Conservation (phyloP, 2,797 vertebrate species). For the Acrocephalus scirpaceus region DNA sequence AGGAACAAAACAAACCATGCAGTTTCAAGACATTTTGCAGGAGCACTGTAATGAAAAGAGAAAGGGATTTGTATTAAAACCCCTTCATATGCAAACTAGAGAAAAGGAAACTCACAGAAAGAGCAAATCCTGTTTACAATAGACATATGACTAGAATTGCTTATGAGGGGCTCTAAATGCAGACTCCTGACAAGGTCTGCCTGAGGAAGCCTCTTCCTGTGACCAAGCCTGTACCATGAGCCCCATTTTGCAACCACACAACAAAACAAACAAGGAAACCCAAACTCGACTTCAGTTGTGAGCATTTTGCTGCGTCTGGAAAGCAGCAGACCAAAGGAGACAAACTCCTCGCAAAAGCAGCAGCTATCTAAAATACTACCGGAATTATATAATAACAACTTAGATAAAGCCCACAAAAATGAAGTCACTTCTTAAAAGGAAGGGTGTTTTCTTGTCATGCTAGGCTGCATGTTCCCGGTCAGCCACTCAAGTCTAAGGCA, state of each 20-base stretch:
- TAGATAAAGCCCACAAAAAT: not conserved
- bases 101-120: slow-evolving; percentile 57
- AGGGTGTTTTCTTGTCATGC: not conserved
- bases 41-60: not conserved
- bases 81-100: slow-evolving; percentile 7
- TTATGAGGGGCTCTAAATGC: slow-evolving; percentile 11
- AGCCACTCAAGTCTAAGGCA: not conserved
- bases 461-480: not conserved
- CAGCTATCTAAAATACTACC: not conserved
- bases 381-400: not conserved
- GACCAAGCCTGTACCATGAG: not conserved
- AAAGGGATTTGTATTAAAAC: slow-evolving; percentile 32
- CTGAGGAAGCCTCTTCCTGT: slow-evolving; percentile 16
- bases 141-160: slow-evolving; percentile 18
- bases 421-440: not conserved
- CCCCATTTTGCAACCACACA: slow-evolving; percentile 54
- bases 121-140: slow-evolving; percentile 42
- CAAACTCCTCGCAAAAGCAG: not conserved
- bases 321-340: slow-evolving; percentile 15
- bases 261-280: slow-evolving; percentile 61
- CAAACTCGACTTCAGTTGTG: not conserved
- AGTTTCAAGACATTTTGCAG: not conserved
- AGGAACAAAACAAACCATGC: not conserved
- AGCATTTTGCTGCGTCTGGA: not conserved
- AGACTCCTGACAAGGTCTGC: slow-evolving; percentile 29